Base-by-base conservation (phyloP, 2,797 vertebrate species). In the Chloroceryle amazona region DNA sequence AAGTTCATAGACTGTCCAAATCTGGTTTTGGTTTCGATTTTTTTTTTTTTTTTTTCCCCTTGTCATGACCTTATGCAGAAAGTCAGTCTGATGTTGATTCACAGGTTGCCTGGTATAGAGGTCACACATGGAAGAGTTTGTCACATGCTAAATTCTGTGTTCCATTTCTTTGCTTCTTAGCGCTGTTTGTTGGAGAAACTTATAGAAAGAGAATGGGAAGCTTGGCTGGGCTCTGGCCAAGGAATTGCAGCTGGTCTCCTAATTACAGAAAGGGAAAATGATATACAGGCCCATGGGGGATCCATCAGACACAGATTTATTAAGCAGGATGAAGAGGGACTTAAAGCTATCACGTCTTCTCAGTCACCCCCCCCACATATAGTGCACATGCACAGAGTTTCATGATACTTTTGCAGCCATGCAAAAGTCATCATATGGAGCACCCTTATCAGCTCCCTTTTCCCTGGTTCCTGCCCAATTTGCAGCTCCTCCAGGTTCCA, bases 31-130 rank as follows among this genome's bases (percentile, higher is more conserved):
- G 28, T 33, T 28, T 46, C 13, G 39, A 5, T 41, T 39, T 42
- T 14, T 5, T 21, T 42, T 74, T 55, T 37, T 37, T 10, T 37
- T 37, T 67, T 72, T 70, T 83, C 74, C 19, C 6, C 42, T 89
- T 86, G 31, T 72, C 16, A 25, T 79, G 42, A 10, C 47, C 41
- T 92, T 55, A 67, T 49, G 13, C 23, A 63, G 57, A 47, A 81
- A 84, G 33, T 75, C 35, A 47, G 52, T 79, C 44, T 92, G 88
- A 93, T 94, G 52, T 60, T 81, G 81, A 85, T 86, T 94, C 91
- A 91, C 95, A 97, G 93, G 39, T 79, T 95, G 83, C 79, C 85
- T 97, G 90, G 90, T 98, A 96, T 93, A 96, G 90, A 89, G 83
- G 83, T 96, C 91, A 91, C 88, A 96, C 57, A 57, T 90, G 71